Base-by-base conservation (phyloP, 2,113 vertebrate genomes). In the Chaenogobius annularis region DNA sequence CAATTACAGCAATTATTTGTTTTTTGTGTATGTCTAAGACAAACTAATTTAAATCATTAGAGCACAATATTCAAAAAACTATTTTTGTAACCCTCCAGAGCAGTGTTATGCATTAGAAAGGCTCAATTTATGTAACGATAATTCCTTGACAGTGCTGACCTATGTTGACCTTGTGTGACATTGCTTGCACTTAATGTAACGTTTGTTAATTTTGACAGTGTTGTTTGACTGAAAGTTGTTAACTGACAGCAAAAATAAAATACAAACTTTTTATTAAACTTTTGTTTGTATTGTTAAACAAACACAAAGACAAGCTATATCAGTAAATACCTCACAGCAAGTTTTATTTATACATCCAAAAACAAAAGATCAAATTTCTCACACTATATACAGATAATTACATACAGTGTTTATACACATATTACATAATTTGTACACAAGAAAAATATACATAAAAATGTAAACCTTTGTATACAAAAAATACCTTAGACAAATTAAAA, bases 401-500 rank as follows among this genome's bases (percentile, higher is more conserved):
- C 97, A 97, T 97, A 98, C 96, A 97, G 95, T 97, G 96, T 98
- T 98, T 99, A 95, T 98, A 99, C 97, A 99, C 96, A 96, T 98
- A 97, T 98, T 98, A 99, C 97, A 99, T 97, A 87, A 93, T 98
- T 97, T 98, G 95, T 99, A 99, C 97, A 99, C 95, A 96, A 99
- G 96, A 99, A 98, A 98, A 98, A 99, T 98, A 99, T 99, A 99
- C 97, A 98, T 98, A 99, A 97, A 99, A 99, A 99, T 99, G 98
- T 99, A 99, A 99, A 99, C 97, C 93, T 99, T 94, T 98, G 96
- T 98, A 98, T 99, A 99, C 97, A 98, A 99, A 99, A 99, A 98
- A 95, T 95, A 96, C 96, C 96, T 98, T 97, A 96, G 97, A 98
- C 96, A 96, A 98, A 97, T 97, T 95, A 98, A 66, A 98, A 97